Conservation (phyloP, 2,113 vertebrate species). For the Melanotaenia duboulayi region DNA sequence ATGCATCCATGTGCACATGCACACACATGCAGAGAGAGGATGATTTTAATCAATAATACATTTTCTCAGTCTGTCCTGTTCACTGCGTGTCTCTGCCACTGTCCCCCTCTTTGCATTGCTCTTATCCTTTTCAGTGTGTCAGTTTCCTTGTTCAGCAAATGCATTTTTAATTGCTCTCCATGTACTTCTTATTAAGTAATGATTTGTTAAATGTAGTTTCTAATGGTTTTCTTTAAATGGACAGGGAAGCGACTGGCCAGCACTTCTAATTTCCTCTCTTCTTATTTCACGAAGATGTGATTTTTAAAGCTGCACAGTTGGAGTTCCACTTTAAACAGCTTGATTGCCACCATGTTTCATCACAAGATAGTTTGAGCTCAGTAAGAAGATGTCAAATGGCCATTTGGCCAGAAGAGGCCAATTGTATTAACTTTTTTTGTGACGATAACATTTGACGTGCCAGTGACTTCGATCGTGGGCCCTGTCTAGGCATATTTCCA, state of each 20-base stretch:
- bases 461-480: constrained; percentile 8
- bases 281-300: constrained; percentile 41
- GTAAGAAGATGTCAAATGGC: constrained; percentile 4
- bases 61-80: constrained; percentile 26
- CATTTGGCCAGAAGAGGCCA: constrained; percentile 15
- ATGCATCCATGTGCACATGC: background rate
- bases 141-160: constrained; percentile 18
- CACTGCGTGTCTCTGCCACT: background rate
- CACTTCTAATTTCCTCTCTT: constrained; percentile 46
- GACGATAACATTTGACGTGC: constrained; percentile 26
- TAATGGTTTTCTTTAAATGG: constrained; percentile 33
- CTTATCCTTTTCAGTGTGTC: constrained; percentile 1
- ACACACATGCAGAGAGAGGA: constrained; percentile 21
- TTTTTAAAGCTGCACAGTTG: constrained; percentile 41
- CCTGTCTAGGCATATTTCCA: constrained; percentile 27
- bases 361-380: constrained; percentile 21
- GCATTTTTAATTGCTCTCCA: constrained; percentile 16
- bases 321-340: constrained; percentile 37
- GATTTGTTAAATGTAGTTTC: constrained; percentile 40
- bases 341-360: constrained; percentile 43
- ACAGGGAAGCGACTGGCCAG: constrained; percentile 11
- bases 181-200: constrained; percentile 39
- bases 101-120: background rate
- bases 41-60: constrained; percentile 38
- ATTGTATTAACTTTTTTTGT: constrained; percentile 30